Evolutionary conservation across 1,140 invertebrate species (phyloP), one percentile per base, ranked within the genome.

Genomic region (Propsilocerus akamusi): DNA sequence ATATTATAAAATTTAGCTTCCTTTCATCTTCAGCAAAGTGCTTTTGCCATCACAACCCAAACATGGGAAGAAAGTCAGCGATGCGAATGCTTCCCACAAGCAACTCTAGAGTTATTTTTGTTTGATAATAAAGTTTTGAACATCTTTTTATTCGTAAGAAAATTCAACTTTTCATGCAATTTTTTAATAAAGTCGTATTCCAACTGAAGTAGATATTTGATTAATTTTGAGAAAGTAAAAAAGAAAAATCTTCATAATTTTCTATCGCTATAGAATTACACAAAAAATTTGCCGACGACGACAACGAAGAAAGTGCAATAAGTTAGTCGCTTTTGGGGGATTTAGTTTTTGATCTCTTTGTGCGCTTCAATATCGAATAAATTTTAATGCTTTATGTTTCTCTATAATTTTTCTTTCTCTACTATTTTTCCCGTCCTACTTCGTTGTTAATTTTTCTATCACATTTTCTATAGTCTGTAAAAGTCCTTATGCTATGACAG

Each of bases 161-260:
- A n/a, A n/a, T n/a, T n/a, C n/a, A n/a, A n/a, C n/a, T n/a, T n/a
- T n/a, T n/a, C n/a, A n/a, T n/a, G n/a, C n/a, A n/a, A n/a, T n/a
- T n/a, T n/a, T n/a, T n/a, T n/a, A n/a, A n/a, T n/a, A n/a, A n/a
- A n/a, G n/a, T n/a, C n/a, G n/a, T n/a, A n/a, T n/a, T n/a, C n/a
- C n/a, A n/a, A n/a, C n/a, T n/a, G n/a, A n/a, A n/a, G n/a, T 30
- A 30, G 14, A 12, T 30, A 30, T 30, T 7, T 30, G 2, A 8
- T 30, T 10, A 30, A 10, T 30, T 3, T 30, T 30, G 28, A n/a
- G 28, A 30, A 30, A 30, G 14, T 30, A 8, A 30, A 30, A 8
- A 30, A 30, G 48, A 30, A 47, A 12, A 28, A 23, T 52, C 52
- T 52, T 49, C 37, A 52, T 24, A 46, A 37, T 51, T 26, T 37